Base-by-base conservation (phyloP, 2,113 vertebrate genomes). In the Scomber japonicus region DNA sequence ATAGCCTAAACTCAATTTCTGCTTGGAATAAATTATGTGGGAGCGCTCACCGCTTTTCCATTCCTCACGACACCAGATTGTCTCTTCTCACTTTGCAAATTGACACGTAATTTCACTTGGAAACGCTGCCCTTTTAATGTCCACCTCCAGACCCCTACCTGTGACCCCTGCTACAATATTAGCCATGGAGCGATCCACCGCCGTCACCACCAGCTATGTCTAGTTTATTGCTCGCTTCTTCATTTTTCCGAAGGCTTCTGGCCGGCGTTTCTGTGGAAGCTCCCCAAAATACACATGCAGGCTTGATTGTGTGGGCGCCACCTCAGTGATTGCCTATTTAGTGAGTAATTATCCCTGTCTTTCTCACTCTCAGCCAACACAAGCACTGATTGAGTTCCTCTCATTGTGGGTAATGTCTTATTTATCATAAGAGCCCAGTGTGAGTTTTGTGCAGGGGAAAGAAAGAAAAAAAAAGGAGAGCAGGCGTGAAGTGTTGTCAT, bases 341-440 rank as follows among this genome's bases (percentile, higher is more conserved):
- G 89, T 89, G 87, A 92, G 88, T 93, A 93, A 94, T 92, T 88
- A 91, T 82, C 70, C 78, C 79, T 81, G 83, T 88, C 80, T 89
- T 79, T 85, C 83, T 81, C 89, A 72, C 85, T 90, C 85, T 85
- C 86, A 87, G 88, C 83, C 88, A 92, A 89, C 80, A 86, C 78
- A 75, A 86, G 80, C 79, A 7, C 91, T 92, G 89, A 94, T 93
- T 92, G 82, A 87, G 85, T 91, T 93, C 81, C 84, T 89, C 88
- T 91, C 84, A 86, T 92, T 94, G 89, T 93, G 90, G 83, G 80
- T 86, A 89, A 89, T 91, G 91, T 91, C 91, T 89, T 91, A 89
- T 93, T 92, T 91, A 92, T 92, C 82, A 82, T 78, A 83, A 83
- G 84, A 89, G 86, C 60, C 78, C 83, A 88, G 85, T 80, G 70